A percentile compares a stretch with the other conserved stretches of the same genome.
phyloP scores from a whole-genome alignment of 2,113 vertebrate species.

The Piprites chloris region DNA sequence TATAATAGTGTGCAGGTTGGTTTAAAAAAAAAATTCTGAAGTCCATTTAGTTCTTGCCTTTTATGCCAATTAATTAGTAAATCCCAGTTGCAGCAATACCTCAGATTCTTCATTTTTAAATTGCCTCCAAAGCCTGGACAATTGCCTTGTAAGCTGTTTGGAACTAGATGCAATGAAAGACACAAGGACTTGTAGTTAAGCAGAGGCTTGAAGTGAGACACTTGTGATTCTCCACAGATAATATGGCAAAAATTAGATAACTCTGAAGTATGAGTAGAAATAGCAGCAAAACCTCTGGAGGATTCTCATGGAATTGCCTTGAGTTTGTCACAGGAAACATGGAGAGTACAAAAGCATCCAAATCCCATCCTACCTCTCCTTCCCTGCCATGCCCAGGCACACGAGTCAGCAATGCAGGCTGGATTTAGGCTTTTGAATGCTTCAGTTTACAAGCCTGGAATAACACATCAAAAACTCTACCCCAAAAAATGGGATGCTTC shows the following conservation, averaged over 20 bases:
- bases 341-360: not conserved
- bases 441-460: not conserved
- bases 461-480: not conserved
- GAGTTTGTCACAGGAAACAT: not conserved
- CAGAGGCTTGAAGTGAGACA: not conserved
- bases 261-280: not conserved
- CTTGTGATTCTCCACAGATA: not conserved
- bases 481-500: not conserved
- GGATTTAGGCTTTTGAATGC: not conserved
- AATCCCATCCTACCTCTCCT: not conserved
- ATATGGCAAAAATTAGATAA: not conserved
- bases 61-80: not conserved
- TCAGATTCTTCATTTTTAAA: not conserved
- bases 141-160: not conserved
- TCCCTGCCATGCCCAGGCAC: not conserved
- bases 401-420: not conserved
- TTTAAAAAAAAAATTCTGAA: not conserved
- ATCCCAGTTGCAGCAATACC: not conserved
- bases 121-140: not conserved
- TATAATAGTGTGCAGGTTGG: not conserved
- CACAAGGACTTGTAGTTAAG: not conserved
- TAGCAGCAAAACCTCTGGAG: not conserved
- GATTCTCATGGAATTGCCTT: not conserved
- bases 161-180: not conserved
- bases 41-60: not conserved